Evolutionary conservation across 2,888 invertebrate genomes (phyloP).

Genomic region (Netelia virgata): DNA sequence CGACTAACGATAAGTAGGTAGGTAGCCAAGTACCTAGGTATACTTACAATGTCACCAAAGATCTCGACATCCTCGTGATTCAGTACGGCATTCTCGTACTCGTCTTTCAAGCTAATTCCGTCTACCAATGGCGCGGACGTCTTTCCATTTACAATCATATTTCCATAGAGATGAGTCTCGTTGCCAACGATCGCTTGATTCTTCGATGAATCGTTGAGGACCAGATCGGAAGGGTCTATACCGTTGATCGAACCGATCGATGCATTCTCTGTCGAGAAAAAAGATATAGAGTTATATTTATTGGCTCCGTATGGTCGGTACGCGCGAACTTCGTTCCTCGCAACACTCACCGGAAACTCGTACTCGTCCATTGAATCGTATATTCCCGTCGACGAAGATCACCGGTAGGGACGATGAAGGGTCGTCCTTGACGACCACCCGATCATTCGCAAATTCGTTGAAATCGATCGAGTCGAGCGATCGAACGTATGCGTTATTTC

Average conservation of each 20-base stretch:
- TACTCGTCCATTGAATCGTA: conserved; percentile 74
- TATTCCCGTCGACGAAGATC: conserved; percentile 61
- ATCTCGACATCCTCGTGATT: conserved; percentile 74
- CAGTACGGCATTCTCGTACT: conserved; percentile 70
- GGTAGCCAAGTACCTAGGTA: not conserved
- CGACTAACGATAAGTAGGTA: not conserved
- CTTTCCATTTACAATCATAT: conserved; percentile 71
- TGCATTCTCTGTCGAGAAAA: conserved; percentile 66
- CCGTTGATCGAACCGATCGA: conserved; percentile 72
- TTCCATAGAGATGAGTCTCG: conserved; percentile 69
- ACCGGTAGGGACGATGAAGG: conserved; percentile 67
- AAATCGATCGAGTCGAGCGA: conserved; percentile 76
- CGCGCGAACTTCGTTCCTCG: not conserved
- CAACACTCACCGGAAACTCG: conserved; percentile 72
- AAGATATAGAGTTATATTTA: conserved; percentile 8
- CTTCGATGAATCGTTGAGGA: conserved; percentile 65
- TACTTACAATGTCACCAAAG: conserved; percentile 76
- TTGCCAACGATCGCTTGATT: conserved; percentile 72
- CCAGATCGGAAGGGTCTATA: conserved; percentile 73
- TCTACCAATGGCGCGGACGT: conserved; percentile 69
- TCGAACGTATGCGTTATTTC: conserved; percentile 63
- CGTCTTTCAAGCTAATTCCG: conserved; percentile 67
- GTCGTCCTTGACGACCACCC: conserved; percentile 66
- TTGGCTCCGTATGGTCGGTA: not conserved
- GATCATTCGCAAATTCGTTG: conserved; percentile 74